Base-by-base conservation (phyloP, 2,113 vertebrate species). In the Leptobrachium ailaonicum region DNA sequence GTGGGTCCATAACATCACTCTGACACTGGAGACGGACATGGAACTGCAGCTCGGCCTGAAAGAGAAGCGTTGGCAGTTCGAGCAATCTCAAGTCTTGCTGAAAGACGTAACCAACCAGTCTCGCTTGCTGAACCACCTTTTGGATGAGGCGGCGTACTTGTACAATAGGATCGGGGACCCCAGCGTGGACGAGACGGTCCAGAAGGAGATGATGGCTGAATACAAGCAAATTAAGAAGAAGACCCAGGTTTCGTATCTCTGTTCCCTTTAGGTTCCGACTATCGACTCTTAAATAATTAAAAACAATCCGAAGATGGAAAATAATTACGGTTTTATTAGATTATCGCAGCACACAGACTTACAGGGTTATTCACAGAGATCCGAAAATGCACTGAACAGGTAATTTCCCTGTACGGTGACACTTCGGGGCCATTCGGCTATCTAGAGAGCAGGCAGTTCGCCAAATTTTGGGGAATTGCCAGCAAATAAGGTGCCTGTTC, bases 41-140 rank as follows among this genome's bases (percentile, higher is more conserved):
- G 96, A 98, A 87, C 90, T 94, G 62, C 98, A 98, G 88, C 87
- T 96, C 73, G 95, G 94, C 47, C 80, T 94, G 60, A 95, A 93
- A 82, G 96, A 98, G 91, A 99, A 99, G 88, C 92, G 95, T 14
- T 98, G 96, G 94, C 96, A 98, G 88, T 89, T 96, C 84, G 92
- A 91, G 80, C 93, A 96, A 0, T 93, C 96, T 83, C 88, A 89
- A 60, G 92, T 98, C 74, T 85, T 92, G 74, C 83, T 95, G 70
- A 92, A 91, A 9, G 92, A 96, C 14, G 86, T 96, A 53, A 84
- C 89, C 4, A 88, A 88, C 85, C 94, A 96, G 87, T 93, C 89
- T 0, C 71, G 75, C 41, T 89, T 97, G 42, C 83, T 98, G 88
- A 94, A 95, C 85, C 90, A 94, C 79, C 91, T 99, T 64, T 85